These are phyloP conservation scores for Leguminivora glycinivorella DNA, from an alignment of 1,140 invertebrate species.

Conservation along the genomic window DNA sequence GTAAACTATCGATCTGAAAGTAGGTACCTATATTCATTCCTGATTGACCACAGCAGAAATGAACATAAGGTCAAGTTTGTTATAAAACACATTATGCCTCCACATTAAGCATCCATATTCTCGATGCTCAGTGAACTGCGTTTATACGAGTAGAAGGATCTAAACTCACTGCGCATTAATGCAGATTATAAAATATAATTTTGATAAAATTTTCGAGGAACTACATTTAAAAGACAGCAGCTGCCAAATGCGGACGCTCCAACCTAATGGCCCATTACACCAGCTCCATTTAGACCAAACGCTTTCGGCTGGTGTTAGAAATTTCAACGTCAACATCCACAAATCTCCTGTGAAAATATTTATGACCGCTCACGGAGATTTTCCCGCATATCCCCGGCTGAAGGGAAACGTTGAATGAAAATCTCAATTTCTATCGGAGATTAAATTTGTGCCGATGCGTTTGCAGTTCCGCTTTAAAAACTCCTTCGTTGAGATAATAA, in stretches of 20 bases:
- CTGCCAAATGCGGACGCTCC: constrained; percentile 10
- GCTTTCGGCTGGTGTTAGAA: constrained; percentile 1
- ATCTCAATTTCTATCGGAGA: constrained; percentile 1
- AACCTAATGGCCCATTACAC: constrained; percentile 28
- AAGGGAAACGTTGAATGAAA: constrained; percentile 11
- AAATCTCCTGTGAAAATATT: constrained; percentile 26
- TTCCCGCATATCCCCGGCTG: constrained; percentile 21
- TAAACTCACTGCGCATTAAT: no score
- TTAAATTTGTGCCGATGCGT: background rate
- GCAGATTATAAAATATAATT: no score
- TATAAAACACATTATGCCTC: no score
- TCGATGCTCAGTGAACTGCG: no score
- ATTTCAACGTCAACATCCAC: background rate
- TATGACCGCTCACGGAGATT: constrained; percentile 18
- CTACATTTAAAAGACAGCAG: background rate
- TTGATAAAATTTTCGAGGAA: background rate
- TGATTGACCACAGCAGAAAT: no score
- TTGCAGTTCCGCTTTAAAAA: background rate
- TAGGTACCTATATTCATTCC: no score
- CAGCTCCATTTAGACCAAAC: constrained; percentile 15
- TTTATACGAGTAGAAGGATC: no score
- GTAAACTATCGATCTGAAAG: no score
- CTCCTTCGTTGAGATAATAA: constrained; percentile 19
- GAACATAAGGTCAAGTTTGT: no score
- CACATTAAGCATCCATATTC: no score